phyloP scores from a whole-genome alignment of 2,888 invertebrate species.

The Phalera bucephala region DNA sequence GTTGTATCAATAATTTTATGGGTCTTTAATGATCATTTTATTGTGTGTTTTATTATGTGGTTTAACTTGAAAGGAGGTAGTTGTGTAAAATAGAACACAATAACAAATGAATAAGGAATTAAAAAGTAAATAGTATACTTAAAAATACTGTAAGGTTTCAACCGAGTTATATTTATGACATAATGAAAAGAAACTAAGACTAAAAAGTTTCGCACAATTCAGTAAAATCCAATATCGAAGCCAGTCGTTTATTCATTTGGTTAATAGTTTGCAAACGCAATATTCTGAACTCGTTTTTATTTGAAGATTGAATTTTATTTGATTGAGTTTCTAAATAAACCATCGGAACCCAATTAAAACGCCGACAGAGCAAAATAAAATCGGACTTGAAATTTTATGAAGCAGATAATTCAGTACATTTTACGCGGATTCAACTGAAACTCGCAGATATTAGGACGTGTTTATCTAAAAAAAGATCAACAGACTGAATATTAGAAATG shows the following conservation, averaged over 20 bases:
- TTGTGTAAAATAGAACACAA: too few relatives aligned
- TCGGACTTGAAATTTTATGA: slow-evolving; percentile 8
- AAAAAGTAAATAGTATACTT: too few relatives aligned
- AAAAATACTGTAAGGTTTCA: too few relatives aligned
- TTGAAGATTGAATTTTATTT: slow-evolving; percentile 21
- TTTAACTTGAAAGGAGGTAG: too few relatives aligned
- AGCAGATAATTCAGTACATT: slow-evolving; percentile 17
- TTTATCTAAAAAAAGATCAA: slow-evolving; percentile 48
- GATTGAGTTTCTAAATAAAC: slow-evolving; percentile 16
- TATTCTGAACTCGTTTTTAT: slow-evolving; percentile 18
- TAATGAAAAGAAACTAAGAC: too few relatives aligned
- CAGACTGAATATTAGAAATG: slow-evolving; percentile 48
- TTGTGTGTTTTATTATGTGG: slow-evolving; percentile 10
- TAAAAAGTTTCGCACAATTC: too few relatives aligned
- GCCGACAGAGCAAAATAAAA: slow-evolving; percentile 15
- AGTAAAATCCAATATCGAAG: too few relatives aligned
- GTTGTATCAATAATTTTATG: slow-evolving; percentile 43
- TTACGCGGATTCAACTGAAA: slow-evolving; percentile 30
- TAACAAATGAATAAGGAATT: too few relatives aligned
- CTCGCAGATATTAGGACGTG: slow-evolving; percentile 36
- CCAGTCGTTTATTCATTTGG: too few relatives aligned
- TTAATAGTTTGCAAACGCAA: background rate
- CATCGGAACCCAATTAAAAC: slow-evolving; percentile 14
- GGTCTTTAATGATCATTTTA: slow-evolving; percentile 24
- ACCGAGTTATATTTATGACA: too few relatives aligned